Evolutionary conservation across 2,113 vertebrate species (phyloP).

Genomic region (Ceratotherium simum): DNA sequence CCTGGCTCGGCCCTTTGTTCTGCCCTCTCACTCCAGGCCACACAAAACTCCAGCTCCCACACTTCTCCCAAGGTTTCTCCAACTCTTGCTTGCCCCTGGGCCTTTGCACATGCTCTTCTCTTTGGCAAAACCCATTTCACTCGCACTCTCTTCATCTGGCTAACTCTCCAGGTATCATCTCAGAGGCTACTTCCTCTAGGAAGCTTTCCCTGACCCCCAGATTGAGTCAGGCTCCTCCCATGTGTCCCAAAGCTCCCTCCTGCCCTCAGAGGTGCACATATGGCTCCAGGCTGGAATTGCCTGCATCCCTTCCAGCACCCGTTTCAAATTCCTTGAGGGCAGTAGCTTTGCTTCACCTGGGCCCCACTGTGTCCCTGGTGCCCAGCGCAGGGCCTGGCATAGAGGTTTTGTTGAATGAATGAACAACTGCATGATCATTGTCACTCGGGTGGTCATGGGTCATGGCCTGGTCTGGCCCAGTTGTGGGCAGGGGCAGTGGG

Average conservation of each 20-base stretch:
- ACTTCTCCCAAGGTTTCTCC: neutral
- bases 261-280: neutral
- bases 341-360: neutral
- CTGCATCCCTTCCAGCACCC: neutral
- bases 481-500: neutral
- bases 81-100: neutral
- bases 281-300: neutral
- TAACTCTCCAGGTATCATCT: neutral
- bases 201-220: neutral
- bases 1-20: neutral
- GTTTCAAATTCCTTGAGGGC: fast-evolving
- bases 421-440: neutral
- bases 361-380: neutral
- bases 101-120: neutral
- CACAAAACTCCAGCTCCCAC: neutral
- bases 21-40: neutral
- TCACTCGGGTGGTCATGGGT: neutral
- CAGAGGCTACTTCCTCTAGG: neutral
- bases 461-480: neutral
- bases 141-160: neutral
- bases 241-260: neutral
- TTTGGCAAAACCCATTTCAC: neutral
- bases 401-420: neutral
- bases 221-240: neutral
- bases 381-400: neutral